These are phyloP conservation scores for Cheilosia soror DNA, from an alignment of 2,888 invertebrate species.

Conservation along the genomic window DNA sequence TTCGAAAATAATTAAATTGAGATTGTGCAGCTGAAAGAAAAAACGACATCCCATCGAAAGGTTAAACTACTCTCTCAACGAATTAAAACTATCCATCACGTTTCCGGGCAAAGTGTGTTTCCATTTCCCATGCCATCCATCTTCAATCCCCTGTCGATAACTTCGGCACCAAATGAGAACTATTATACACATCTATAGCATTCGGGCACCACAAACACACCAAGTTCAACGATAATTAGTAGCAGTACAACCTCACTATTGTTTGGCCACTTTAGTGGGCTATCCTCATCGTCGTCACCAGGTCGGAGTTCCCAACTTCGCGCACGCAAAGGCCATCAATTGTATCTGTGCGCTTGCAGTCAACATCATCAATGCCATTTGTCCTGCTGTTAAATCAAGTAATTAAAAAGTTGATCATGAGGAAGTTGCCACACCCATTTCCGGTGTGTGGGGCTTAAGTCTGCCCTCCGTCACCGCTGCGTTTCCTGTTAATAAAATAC, in stretches of 20 bases:
- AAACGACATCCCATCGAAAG: slow-evolving; percentile 3
- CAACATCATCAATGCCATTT: slow-evolving; percentile 66
- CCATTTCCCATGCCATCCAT: slow-evolving; percentile 20
- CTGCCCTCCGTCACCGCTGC: slow-evolving; percentile 6
- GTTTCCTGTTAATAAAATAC: slow-evolving; percentile 70
- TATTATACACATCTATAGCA: neutral
- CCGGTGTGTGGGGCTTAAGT: slow-evolving; percentile 22
- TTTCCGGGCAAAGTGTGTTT: slow-evolving; percentile 26
- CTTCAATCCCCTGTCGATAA: slow-evolving; percentile 22
- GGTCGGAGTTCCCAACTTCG: slow-evolving; percentile 30
- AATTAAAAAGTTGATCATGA: slow-evolving; percentile 74
- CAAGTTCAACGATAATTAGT: slow-evolving; percentile 65
- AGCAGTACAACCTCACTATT: slow-evolving; percentile 48
- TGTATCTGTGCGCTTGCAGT: slow-evolving; percentile 26
- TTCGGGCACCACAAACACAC: slow-evolving; percentile 5
- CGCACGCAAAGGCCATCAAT: slow-evolving; percentile 48
- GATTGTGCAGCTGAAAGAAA: slow-evolving; percentile 16
- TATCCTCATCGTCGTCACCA: neutral
- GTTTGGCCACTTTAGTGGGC: slow-evolving; percentile 44
- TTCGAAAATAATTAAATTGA: slow-evolving; percentile 55
- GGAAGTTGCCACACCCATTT: slow-evolving; percentile 24
- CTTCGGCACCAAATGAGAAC: slow-evolving; percentile 1
- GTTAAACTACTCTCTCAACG: slow-evolving; percentile 12
- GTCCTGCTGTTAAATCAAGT: slow-evolving; percentile 70
- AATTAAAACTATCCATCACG: slow-evolving; percentile 51